Evolutionary conservation across 1,140 invertebrate genomes (phyloP).

Genomic region (Dolichoris vasculosae): DNA sequence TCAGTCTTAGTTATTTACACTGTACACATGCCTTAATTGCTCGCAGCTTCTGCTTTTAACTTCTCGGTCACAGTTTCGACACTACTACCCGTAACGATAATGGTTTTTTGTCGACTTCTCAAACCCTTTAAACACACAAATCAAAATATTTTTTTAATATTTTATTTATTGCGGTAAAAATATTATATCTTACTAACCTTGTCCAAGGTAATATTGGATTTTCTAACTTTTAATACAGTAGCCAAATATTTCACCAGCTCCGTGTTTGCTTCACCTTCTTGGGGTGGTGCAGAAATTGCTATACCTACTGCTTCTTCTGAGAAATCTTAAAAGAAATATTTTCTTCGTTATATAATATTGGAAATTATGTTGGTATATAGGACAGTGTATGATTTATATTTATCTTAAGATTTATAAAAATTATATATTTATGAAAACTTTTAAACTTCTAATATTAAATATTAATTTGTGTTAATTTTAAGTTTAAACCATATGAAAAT

Average conservation of each 20-base stretch:
- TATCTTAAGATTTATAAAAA: too few species aligned
- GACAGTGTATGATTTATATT: too few species aligned
- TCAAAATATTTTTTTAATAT: not conserved
- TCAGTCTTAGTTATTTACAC: slow-evolving; percentile 14
- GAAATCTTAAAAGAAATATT: slow-evolving; percentile 66
- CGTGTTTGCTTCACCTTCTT: slow-evolving; percentile 86
- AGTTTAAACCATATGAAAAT: not conserved
- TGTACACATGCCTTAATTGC: not conserved
- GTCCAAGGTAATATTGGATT: slow-evolving; percentile 81
- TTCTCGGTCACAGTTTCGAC: slow-evolving; percentile 67
- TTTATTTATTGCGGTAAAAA: not conserved
- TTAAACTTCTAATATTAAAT: not conserved
- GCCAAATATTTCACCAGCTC: slow-evolving; percentile 84
- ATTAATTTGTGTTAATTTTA: not conserved
- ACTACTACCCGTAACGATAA: slow-evolving; percentile 68
- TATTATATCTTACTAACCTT: slow-evolving; percentile 72
- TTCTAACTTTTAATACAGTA: slow-evolving; percentile 79
- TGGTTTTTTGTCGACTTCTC: slow-evolving; percentile 73
- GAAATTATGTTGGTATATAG: too few species aligned
- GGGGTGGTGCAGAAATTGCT: slow-evolving; percentile 84
- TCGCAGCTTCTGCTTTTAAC: slow-evolving; percentile 65
- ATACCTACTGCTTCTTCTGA: slow-evolving; percentile 77
- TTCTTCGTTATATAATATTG: not conserved
- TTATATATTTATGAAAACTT: too few species aligned
- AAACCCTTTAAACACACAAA: slow-evolving; percentile 67